Conservation (phyloP, 2,113 vertebrate species). For the Oriolus oriolus region DNA sequence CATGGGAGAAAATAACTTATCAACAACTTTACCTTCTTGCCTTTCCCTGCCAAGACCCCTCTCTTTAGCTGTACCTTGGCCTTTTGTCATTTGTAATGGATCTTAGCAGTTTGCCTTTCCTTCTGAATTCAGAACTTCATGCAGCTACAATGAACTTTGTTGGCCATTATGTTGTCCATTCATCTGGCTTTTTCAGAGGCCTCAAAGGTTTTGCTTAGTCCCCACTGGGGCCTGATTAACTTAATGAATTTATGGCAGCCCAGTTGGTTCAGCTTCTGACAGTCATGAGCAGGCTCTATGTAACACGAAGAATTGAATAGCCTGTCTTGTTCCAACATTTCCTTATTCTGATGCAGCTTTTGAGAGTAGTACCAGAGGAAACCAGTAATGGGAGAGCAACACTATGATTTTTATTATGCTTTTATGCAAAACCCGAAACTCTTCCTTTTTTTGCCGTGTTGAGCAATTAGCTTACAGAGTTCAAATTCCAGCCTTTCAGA, state of each 20-base stretch:
- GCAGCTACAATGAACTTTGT: neutral
- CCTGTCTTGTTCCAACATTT: neutral
- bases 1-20: neutral
- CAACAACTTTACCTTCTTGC: neutral
- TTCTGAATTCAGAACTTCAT: neutral
- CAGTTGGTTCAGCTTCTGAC: neutral
- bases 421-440: neutral
- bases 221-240: neutral
- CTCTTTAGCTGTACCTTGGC: neutral
- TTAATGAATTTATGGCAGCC: neutral
- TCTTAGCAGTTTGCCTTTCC: neutral
- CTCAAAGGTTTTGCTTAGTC: neutral
- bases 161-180: neutral
- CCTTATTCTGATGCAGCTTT: neutral
- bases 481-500: neutral
- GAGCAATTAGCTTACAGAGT: neutral
- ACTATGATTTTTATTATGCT: neutral
- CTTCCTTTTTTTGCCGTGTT: neutral
- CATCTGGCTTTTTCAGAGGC: neutral
- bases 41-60: neutral
- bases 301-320: neutral
- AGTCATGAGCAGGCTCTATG: neutral
- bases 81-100: neutral
- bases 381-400: neutral
- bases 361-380: neutral